These are phyloP conservation scores for Enteromius paludinosus DNA, from an alignment of 2,797 vertebrate genomes.

Conservation along the genomic window DNA sequence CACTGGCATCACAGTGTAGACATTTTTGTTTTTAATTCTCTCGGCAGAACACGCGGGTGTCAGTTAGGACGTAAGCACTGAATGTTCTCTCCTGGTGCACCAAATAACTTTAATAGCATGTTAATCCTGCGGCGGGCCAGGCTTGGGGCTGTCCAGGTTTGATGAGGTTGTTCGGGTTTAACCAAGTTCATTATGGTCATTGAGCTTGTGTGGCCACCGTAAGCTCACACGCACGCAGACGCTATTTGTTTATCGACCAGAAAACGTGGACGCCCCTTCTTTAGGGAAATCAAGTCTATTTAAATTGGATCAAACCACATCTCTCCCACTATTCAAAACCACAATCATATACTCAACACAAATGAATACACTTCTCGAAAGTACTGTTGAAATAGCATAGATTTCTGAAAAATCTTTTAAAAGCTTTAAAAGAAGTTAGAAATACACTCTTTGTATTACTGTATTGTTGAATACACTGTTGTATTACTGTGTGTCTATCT, in stretches of 20 bases:
- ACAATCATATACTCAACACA: conserved; percentile 9
- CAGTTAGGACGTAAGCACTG: conserved; percentile 55
- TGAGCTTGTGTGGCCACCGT: conserved; percentile 28
- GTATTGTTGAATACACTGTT: too few relatives aligned
- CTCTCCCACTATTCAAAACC: conserved; percentile 11
- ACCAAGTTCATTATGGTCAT: conserved; percentile 60
- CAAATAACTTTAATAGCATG: conserved; percentile 68
- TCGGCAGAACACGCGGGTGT: conserved; percentile 54
- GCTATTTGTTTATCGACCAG: conserved; percentile 57
- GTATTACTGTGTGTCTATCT: too few relatives aligned
- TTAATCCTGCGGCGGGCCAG: conserved; percentile 65
- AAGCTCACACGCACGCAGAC: conserved; percentile 19
- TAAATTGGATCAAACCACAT: conserved; percentile 49
- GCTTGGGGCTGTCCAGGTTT: conserved; percentile 32
- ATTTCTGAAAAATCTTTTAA: background rate
- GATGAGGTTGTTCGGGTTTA: conserved; percentile 54
- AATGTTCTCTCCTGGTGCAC: conserved; percentile 60
- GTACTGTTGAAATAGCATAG: background rate
- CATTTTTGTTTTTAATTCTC: background rate
- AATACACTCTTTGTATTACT: background rate
- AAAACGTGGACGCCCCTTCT: conserved; percentile 49
- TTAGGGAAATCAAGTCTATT: conserved; percentile 59
- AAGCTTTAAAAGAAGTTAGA: background rate
- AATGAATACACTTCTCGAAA: background rate
- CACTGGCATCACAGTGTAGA: background rate